Evolutionary conservation across 2,797 vertebrate species (phyloP).

Genomic region (Trematomus bernacchii): DNA sequence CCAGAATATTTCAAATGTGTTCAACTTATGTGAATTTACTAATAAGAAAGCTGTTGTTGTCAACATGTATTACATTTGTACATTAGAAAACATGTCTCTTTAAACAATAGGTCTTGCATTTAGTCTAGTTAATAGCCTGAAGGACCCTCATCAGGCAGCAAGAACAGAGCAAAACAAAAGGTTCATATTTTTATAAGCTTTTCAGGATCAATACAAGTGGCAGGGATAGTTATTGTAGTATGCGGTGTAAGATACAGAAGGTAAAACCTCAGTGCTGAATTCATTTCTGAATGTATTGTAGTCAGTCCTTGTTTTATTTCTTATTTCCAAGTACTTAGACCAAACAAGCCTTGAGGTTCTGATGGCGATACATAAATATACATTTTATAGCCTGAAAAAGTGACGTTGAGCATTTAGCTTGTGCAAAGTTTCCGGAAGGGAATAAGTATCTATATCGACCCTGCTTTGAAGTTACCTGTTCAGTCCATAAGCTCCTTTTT

Average conservation of each 20-base stretch:
- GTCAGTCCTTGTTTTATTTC: constrained; percentile 34
- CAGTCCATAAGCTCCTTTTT: constrained; percentile 42
- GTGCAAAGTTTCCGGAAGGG: constrained; percentile 52
- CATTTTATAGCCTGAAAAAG: constrained; percentile 47
- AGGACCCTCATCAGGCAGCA: no score
- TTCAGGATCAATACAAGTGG: constrained; percentile 14
- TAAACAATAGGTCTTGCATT: no score
- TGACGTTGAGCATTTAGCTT: constrained; percentile 14
- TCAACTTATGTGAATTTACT: no score
- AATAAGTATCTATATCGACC: constrained; percentile 63
- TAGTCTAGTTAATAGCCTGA: no score
- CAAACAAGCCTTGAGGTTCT: constrained; percentile 27
- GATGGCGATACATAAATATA: constrained; percentile 31
- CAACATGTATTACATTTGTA: no score
- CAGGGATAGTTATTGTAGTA: constrained; percentile 8
- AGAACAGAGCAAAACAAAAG: no score
- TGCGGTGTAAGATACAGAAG: constrained; percentile 26
- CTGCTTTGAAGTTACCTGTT: constrained; percentile 56
- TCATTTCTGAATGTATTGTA: constrained; percentile 37
- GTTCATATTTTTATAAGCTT: constrained; percentile 18
- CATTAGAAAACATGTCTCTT: no score
- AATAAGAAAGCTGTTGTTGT: no score
- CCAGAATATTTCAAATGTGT: no score
- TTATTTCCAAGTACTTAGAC: constrained; percentile 16
- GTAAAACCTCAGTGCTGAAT: constrained; percentile 29